Base-by-base conservation (phyloP, 2,797 vertebrate genomes). In the Notolabrus celidotus region DNA sequence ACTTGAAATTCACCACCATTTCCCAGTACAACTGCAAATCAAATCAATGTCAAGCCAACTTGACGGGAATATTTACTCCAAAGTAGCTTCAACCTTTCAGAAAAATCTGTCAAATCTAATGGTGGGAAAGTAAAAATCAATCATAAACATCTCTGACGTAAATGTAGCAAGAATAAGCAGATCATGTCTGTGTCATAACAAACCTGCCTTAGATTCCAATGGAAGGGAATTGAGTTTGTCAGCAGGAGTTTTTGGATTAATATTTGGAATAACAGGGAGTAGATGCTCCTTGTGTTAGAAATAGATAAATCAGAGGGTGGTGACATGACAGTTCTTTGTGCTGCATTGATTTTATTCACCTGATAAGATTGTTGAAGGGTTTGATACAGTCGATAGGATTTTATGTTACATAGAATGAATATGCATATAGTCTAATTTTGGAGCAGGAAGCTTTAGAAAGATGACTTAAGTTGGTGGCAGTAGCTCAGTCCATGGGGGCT, bases 41-140 rank as follows among this genome's bases (percentile, higher is more conserved):
- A 75, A 55, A 75, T 72, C 38, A 56, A n/a, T 46, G 61, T 83
- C 60, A 70, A 64, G 42, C 29, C 25, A 20, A 45, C 55, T 45
- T 83, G 81, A 77, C 77, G 81, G 53, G 52, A 74, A 68, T 78
- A 77, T 83, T 75, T 73, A 81, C 64, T 57, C 5, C 49, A 27
- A 14, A 41, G 33, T 22, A 42, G 33, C 36, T 51, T 23, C 63
- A 77, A 53, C 55, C 70, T 87, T 67, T 80, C 34, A 29, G 31
- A 71, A 23, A 49, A 69, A 69, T 83, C 63, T 14, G 45, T 54
- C 45, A 62, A 31, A 64, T 69, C 71, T 74, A 69, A 79, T 67
- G 19, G 22, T 0, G 45, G 60, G 56, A 64, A 82, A 82, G 53
- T 34, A 69, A 71, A 74, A 73, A 78, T 83, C 54, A 60, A 69